These are phyloP conservation scores for Zaprionus obscuricornis DNA, from an alignment of 2,888 invertebrate genomes.

Conservation along the genomic window DNA sequence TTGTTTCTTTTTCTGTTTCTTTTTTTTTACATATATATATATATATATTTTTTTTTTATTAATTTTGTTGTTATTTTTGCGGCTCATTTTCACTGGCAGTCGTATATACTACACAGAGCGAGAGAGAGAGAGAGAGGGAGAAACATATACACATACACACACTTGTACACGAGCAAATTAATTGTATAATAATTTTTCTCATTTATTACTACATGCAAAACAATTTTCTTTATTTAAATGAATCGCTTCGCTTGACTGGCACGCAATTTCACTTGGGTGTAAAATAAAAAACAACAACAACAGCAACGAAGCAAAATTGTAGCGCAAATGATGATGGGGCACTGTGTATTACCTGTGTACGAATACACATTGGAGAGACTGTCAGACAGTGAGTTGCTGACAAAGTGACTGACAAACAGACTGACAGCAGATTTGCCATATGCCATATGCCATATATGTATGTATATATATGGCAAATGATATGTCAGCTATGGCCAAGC, in stretches of 20 bases:
- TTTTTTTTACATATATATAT: too few species aligned
- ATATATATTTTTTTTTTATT: neutral
- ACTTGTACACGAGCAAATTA: constrained; percentile 39
- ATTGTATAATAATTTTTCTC: constrained; percentile 72
- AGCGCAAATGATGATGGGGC: constrained; percentile 50
- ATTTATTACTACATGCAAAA: constrained; percentile 66
- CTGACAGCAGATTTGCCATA: neutral
- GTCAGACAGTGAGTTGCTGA: constrained; percentile 15
- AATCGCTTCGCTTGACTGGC: constrained; percentile 68
- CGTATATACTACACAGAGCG: too few species aligned
- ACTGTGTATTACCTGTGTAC: constrained; percentile 8
- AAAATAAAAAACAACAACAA: constrained; percentile 35
- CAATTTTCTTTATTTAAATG: constrained; percentile 74
- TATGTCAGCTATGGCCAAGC: constrained; percentile 24
- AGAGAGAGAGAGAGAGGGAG: too few species aligned
- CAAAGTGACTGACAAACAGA: constrained; percentile 32
- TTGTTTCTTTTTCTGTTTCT: constrained; percentile 13
- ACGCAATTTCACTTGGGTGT: constrained; percentile 64
- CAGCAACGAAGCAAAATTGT: constrained; percentile 4
- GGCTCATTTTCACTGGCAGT: neutral
- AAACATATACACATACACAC: constrained; percentile 7
- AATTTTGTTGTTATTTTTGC: constrained; percentile 20
- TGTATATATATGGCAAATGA: constrained; percentile 39
- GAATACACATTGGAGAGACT: constrained; percentile 12
- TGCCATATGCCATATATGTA: constrained; percentile 38